phyloP scores from a whole-genome alignment of 2,797 vertebrate genomes.

The Menidia menidia region DNA sequence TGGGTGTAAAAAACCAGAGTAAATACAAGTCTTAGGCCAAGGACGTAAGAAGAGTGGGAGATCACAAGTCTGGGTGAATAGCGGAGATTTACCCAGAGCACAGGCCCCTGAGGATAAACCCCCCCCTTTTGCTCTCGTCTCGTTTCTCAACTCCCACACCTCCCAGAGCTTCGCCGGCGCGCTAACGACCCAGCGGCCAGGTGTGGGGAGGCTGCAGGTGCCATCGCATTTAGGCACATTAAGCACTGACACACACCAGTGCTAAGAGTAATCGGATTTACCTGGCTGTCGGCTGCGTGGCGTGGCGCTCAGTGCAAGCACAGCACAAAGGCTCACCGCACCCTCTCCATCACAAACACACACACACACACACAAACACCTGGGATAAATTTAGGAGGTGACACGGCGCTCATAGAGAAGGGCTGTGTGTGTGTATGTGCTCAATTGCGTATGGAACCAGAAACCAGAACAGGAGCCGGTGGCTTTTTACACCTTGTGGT shows the following conservation, averaged over 20 bases:
- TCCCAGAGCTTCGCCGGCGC: constrained; percentile 53
- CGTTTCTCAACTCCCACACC: constrained; percentile 66
- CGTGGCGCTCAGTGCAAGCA: constrained; percentile 68
- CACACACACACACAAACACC: constrained; percentile 54
- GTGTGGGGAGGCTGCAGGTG: constrained; percentile 79
- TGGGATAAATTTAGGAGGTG: constrained; percentile 82
- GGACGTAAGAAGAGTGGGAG: constrained; percentile 65
- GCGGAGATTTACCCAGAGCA: constrained; percentile 67
- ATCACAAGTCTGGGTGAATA: constrained; percentile 68
- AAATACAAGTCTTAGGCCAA: constrained; percentile 70
- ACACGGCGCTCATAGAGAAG: constrained; percentile 69
- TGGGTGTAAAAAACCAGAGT: constrained; percentile 77
- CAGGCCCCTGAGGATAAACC: constrained; percentile 60
- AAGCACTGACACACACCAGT: constrained; percentile 76
- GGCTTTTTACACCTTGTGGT: constrained; percentile 71
- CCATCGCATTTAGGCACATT: constrained; percentile 75
- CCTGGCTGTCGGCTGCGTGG: constrained; percentile 67
- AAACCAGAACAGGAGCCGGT: constrained; percentile 65
- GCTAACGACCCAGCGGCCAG: constrained; percentile 70
- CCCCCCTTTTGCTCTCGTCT: constrained; percentile 37
- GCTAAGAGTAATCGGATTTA: constrained; percentile 81
- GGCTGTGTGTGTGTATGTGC: constrained; percentile 43
- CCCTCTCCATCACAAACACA: constrained; percentile 80
- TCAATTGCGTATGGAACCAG: constrained; percentile 53
- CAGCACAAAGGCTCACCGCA: constrained; percentile 74